Percentiles rank a stretch among this genome's conserved stretches.
These are phyloP conservation scores for Clarias gariepinus DNA, from an alignment of 2,113 vertebrate species.

Conservation along the genomic window DNA sequence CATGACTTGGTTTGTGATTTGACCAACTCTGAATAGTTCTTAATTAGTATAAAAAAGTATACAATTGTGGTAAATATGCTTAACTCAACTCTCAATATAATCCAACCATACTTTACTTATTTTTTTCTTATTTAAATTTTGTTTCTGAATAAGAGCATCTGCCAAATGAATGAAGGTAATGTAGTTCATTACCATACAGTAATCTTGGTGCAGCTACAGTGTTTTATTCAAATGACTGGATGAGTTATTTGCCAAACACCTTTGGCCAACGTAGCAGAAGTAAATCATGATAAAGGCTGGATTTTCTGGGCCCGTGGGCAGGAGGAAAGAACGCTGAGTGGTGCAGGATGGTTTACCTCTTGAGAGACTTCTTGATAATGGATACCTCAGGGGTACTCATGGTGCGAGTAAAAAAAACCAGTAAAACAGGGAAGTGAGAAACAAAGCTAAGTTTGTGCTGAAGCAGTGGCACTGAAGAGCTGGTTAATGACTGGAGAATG, in stretches of 20 bases:
- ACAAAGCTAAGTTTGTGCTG: slow-evolving; percentile 41
- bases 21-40: neutral
- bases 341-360: slow-evolving; percentile 38
- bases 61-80: neutral
- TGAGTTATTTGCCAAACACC: slow-evolving; percentile 33
- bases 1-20: too few species aligned
- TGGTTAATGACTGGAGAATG: slow-evolving; percentile 46
- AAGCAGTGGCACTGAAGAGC: slow-evolving; percentile 28
- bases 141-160: neutral
- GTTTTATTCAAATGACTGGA: slow-evolving; percentile 3
- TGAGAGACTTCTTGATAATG: slow-evolving; percentile 36
- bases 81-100: neutral
- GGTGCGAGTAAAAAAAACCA: slow-evolving; percentile 11
- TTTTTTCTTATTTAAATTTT: neutral
- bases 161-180: neutral
- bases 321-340: slow-evolving; percentile 14
- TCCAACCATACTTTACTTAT: neutral
- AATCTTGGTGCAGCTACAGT: neutral
- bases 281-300: slow-evolving; percentile 12
- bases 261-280: slow-evolving; percentile 7
- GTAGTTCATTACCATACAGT: neutral
- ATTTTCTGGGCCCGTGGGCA: slow-evolving; percentile 27
- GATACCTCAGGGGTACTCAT: slow-evolving; percentile 19
- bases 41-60: neutral
- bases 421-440: slow-evolving; percentile 30